Evolutionary conservation across 2,888 invertebrate species (phyloP), one percentile per base, ranked within the genome.

Genomic region (Tinea semifulvella): DNA sequence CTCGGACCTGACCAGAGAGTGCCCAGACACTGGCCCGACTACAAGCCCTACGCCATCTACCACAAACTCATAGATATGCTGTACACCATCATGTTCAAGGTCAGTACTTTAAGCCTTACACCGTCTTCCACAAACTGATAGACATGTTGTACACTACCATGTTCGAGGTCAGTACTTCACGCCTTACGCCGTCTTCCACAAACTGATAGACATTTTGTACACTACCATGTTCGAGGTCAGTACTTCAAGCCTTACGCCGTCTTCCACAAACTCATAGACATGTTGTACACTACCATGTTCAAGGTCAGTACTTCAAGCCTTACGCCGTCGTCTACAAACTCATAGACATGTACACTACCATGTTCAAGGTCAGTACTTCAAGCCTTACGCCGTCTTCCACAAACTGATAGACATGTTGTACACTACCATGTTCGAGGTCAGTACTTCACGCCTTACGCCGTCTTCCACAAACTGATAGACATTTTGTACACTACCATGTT

Each of bases 81-180:
- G 28, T 96, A 95, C 65, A 86, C 83, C 44, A 86, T 89, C 56
- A 88, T 96, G 69, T 96, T 96, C 68, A 94, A 93, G 87, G 91
- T 93, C 56, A 39, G n/a, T n/a, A 91, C 43, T 96, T 96, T 76
- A 96, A 94, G 67, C 89, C 90, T 11, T 90, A 89, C 67, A 83
- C 96, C 31, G 81, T 97, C 57, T 92, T 94, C 74, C 91, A 92
- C 63, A 92, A 91, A 4, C 79, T 98, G 47, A 80, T 97, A 28
- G 92, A 96, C 68, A 88, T 88, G 55, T 86, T 96, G 28, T 96
- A 95, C 65, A 86, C 83, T 45, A 86, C 89, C 56, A 88, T 96
- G 69, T 96, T 96, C 68, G 94, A 93, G 87, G 91, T 93, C n/a
- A n/a, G n/a, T n/a, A 91, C 43, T 96, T 96, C 76, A 96, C 94